Conservation (phyloP, 2,888 invertebrate genomes). For the Mythimna impura region DNA sequence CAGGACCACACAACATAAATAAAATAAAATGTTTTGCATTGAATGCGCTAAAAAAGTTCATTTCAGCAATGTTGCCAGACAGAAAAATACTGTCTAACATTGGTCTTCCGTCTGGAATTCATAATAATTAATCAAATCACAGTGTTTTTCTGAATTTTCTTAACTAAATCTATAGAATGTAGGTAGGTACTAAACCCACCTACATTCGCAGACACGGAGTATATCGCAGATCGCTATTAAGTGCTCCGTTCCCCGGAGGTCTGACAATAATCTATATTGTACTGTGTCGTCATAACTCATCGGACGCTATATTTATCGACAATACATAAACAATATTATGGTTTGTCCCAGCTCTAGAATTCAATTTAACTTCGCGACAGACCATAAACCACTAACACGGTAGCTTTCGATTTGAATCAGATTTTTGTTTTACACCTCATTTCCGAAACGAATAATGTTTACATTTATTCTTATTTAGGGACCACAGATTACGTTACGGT, state of each 20-base stretch:
- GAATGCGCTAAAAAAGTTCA: background rate
- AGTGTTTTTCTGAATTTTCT: background rate
- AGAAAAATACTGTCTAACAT: too few species aligned
- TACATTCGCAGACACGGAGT: background rate
- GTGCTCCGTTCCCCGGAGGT: conserved; percentile 59
- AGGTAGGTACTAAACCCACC: too few species aligned
- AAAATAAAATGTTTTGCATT: too few species aligned
- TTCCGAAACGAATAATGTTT: background rate
- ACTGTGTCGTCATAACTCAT: conserved; percentile 54
- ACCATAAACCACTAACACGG: conserved; percentile 33
- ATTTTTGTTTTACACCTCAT: conserved; percentile 21
- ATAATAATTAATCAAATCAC: background rate
- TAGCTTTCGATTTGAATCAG: conserved; percentile 18
- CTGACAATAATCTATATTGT: conserved; percentile 60
- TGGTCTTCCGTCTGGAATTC: background rate
- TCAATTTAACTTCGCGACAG: conserved; percentile 48
- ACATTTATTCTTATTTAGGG: background rate
- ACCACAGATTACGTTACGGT: background rate
- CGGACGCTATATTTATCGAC: conserved; percentile 51
- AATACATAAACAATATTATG: conserved; percentile 52
- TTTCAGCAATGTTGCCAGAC: background rate
- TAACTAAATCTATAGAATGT: conserved; percentile 14
- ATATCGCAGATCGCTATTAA: conserved; percentile 33
- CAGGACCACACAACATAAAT: too few species aligned
- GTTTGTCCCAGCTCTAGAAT: conserved; percentile 58